Evolutionary conservation across 2,113 vertebrate genomes (phyloP), one percentile per base, ranked within the genome.

Genomic region (Coturnix japonica): DNA sequence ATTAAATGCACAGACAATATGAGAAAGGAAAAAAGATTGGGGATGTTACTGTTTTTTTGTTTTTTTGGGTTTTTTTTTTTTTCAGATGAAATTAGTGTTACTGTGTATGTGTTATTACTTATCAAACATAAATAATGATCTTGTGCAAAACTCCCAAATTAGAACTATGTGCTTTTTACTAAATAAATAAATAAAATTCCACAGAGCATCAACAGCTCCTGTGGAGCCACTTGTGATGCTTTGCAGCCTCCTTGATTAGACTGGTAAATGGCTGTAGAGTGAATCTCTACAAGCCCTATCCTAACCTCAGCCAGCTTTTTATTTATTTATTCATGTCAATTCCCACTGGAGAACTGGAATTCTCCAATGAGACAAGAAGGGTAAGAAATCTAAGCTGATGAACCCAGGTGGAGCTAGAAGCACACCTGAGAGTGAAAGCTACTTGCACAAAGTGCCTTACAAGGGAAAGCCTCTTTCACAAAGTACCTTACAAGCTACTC

Each of bases 241-340:
- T 85, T 79, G 44, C 25, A 87, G 60, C 43, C 65, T 76, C 85
- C 41, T 51, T 94, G 63, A 85, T 89, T 87, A 80, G 43, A 39
- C 71, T 94, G 75, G 67, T 72, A 6, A 23, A 13, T 7, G 51
- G 64, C 64, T 60, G 76, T 18, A 54, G 30, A 73, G 17, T 25
- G 90, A 90, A 90, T 88, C 65, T 19, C 39, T 78, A 53, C 89
- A 31, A 91, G 85, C 67, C 54, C 59, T 76, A 37, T 56, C 81
- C 35, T n/a, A 89, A 28, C 14, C 25, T 59, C 59, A 70, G 33
- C 4, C 28, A 59, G 31, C 9, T 44, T 44, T 44, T 44, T 41
- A 12, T 46, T 46, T 21, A 21, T 44, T 44, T 44, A 18, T 44
- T 23, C 44, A 81, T 90, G 64, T 37, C 46, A 85, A 13, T 31